Conservation (phyloP, 2,113 vertebrate species). For the Aythya baeri region DNA sequence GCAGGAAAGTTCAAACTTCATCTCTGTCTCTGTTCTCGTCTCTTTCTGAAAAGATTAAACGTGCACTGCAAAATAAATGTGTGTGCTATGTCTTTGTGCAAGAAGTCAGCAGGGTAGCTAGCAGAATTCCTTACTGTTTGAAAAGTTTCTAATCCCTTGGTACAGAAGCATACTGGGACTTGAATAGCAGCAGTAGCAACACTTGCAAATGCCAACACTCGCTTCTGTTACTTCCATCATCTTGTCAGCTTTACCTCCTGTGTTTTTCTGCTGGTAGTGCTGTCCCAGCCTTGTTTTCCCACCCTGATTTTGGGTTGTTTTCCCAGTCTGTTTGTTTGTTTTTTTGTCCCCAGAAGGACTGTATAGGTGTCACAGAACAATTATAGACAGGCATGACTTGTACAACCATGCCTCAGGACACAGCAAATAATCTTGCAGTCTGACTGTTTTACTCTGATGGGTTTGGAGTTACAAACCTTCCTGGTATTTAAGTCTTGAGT, state of each 20-base stretch:
- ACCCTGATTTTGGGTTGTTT: background rate
- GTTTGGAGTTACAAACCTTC: background rate
- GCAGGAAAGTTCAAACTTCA: slow-evolving; percentile 59
- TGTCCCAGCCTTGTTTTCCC: background rate
- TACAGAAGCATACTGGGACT: background rate
- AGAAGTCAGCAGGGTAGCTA: slow-evolving; percentile 19
- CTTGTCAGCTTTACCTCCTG: background rate
- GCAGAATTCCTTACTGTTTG: background rate
- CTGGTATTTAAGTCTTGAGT: background rate
- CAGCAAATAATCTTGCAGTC: background rate
- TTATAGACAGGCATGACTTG: background rate
- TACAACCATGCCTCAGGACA: background rate
- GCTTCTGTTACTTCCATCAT: background rate
- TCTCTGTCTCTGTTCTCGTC: slow-evolving; percentile 60
- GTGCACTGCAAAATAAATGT: slow-evolving; percentile 78
- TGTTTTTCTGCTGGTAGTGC: background rate
- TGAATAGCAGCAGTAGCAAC: background rate
- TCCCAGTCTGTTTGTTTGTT: background rate
- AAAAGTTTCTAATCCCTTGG: background rate
- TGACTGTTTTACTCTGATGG: background rate
- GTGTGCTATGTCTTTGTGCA: slow-evolving; percentile 73
- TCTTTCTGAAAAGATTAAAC: slow-evolving; percentile 77
- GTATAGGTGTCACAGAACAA: background rate
- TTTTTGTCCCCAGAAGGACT: background rate
- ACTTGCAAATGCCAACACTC: background rate